A percentile compares a stretch with the other conserved stretches of the same genome.
Conservation (phyloP, 2,888 invertebrate genomes). For the Adela reaumurella region DNA sequence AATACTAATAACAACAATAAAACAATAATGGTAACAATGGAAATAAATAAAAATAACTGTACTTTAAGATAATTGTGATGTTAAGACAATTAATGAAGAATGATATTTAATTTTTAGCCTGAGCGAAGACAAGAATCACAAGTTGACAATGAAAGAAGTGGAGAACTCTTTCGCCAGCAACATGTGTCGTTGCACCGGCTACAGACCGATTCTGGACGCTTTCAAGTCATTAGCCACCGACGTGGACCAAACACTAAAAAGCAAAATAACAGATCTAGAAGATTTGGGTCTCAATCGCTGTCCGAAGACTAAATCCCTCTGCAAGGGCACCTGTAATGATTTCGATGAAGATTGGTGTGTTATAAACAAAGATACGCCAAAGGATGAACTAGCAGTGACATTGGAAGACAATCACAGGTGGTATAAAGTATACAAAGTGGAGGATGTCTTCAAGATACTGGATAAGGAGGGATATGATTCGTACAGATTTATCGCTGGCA, state of each 20-base stretch:
- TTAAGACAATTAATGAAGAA: too few species aligned
- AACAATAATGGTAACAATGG: too few species aligned
- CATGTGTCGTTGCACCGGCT: conserved; percentile 79
- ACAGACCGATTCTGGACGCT: conserved; percentile 73
- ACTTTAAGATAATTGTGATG: too few species aligned
- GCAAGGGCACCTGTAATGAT: conserved; percentile 8
- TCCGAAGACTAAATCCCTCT: conserved; percentile 16
- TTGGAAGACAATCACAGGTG: conserved; percentile 36
- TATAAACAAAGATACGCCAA: conserved; percentile 18
- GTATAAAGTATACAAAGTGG: conserved; percentile 53
- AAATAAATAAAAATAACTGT: too few species aligned
- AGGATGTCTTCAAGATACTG: conserved; percentile 57
- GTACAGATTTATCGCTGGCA: conserved; percentile 67
- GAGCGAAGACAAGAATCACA: conserved; percentile 32
- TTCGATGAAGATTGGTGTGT: conserved; percentile 32
- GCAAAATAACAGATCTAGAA: conserved; percentile 48
- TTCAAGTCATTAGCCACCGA: conserved; percentile 72
- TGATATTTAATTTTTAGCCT: conserved; percentile 51
- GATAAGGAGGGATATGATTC: conserved; percentile 32
- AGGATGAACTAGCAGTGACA: conserved; percentile 24
- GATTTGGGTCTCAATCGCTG: conserved; percentile 31
- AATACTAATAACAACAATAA: too few species aligned
- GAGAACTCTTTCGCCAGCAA: conserved; percentile 75
- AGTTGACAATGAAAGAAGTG: conserved; percentile 59
- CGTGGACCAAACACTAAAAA: conserved; percentile 39